Base-by-base conservation (phyloP, 2,888 invertebrate species). In the Callyntrura guangdongensis region DNA sequence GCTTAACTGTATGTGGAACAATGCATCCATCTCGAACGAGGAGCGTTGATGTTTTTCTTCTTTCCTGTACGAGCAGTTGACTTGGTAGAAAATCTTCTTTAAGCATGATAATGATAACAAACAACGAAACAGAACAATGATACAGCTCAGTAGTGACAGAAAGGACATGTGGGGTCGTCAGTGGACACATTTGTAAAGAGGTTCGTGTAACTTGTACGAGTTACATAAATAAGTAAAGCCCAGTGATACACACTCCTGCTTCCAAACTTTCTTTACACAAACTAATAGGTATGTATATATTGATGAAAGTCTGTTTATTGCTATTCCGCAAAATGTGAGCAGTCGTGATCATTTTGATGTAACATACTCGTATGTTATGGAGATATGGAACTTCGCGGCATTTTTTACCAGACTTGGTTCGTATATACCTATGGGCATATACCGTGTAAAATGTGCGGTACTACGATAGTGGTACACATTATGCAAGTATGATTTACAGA, bases 61-160 rank as follows among this genome's bases (percentile, higher is more conserved):
- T 20, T 36, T 27, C 36, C 56, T 22, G 27, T 61, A 56, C 67
- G 47, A 81, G 49, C 74, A 90, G 90, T 90, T 90, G 86, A 86
- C 90, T 90, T 90, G 81, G 86, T 77, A 45, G 83, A 84, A 91
- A 91, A 83, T 91, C 83, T 87, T 83, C 91, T 77, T 87, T 87
- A 91, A 87, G 91, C 86, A 83, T 84, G 64, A 79, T 81, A 53
- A 91, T 84, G 74, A 86, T 49, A 79, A 64, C 64, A 67, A 27
- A 53, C 67, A 69, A 27, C 69, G 17, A 56, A 22, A 53, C 25
- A n/a, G 49, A 83, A 84, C 17, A 84, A 53, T 53, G 49, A 53
- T 25, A 59, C 67, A 83, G 53, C 64, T 83, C 45, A 49, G 59
- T 14, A 20, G 25, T 25, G 64, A 61, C 81, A 61, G 36, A 61